These are phyloP conservation scores for Thalassarche chlororhynchos DNA, from an alignment of 2,113 vertebrate species.

Conservation along the genomic window DNA sequence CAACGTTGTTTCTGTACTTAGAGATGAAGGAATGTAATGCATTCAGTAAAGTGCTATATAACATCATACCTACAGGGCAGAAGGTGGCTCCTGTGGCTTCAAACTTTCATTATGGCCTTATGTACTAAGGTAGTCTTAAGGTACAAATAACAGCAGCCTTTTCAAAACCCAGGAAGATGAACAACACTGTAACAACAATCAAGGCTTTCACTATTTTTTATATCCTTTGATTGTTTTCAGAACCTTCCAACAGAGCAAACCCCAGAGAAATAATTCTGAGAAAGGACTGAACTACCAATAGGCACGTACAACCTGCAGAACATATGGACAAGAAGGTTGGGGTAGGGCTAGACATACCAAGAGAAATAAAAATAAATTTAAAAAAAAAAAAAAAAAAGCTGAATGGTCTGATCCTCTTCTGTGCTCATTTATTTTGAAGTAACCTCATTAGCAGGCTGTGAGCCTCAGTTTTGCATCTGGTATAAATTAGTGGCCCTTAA, in stretches of 20 bases:
- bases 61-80: background rate
- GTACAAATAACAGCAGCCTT: background rate
- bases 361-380: background rate
- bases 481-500: conserved; percentile 3
- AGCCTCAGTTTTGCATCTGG: background rate
- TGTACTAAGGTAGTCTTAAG: background rate
- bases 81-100: background rate
- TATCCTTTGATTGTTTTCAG: background rate
- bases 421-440: background rate
- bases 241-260: background rate
- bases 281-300: background rate
- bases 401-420: background rate
- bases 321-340: background rate
- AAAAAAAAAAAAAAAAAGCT: background rate
- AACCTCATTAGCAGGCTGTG: background rate
- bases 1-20: background rate
- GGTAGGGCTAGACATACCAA: background rate
- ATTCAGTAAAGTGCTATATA: background rate
- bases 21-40: background rate
- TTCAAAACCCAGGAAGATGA: background rate
- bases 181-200: background rate
- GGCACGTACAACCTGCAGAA: background rate
- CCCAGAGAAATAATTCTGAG: background rate
- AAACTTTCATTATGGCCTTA: background rate
- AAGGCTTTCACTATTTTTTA: background rate